Evolutionary conservation across 2,888 invertebrate genomes (phyloP).

Genomic region (Mechanitis mazaeus): DNA sequence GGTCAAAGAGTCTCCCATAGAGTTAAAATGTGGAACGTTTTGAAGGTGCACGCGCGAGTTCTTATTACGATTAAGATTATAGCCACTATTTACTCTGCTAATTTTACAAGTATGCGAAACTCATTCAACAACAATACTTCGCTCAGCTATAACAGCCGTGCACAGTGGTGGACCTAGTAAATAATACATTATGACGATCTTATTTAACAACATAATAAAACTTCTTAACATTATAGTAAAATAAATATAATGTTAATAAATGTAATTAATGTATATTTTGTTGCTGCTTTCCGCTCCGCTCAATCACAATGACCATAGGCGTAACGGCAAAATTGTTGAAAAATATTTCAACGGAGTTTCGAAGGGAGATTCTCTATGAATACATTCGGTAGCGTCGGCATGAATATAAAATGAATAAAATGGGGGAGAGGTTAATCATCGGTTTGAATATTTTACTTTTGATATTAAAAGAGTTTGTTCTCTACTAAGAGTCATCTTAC

Average conservation of each 20-base stretch:
- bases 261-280: neutral
- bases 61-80: no score
- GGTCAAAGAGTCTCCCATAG: no score
- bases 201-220: no score
- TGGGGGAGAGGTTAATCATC: conserved; percentile 56
- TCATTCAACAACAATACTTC: no score
- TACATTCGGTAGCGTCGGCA: conserved; percentile 59
- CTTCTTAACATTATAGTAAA: no score
- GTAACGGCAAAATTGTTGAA: conserved; percentile 35
- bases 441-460: conserved; percentile 47
- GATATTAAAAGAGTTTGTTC: conserved; percentile 39
- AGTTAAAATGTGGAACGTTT: no score
- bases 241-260: conserved; percentile 1
- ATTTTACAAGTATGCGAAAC: no score
- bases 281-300: neutral
- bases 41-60: no score
- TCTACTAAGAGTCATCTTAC: conserved; percentile 15
- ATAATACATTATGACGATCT: no score
- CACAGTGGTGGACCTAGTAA: no score
- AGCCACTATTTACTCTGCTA: no score
- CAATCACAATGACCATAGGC: conserved; percentile 14
- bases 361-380: conserved; percentile 54
- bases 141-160: no score
- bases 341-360: conserved; percentile 42
- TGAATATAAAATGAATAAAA: conserved; percentile 68